A percentile compares a stretch with the other conserved stretches of the same genome.
Conservation (phyloP, 2,113 vertebrate species). For the Casuarius casuarius region DNA sequence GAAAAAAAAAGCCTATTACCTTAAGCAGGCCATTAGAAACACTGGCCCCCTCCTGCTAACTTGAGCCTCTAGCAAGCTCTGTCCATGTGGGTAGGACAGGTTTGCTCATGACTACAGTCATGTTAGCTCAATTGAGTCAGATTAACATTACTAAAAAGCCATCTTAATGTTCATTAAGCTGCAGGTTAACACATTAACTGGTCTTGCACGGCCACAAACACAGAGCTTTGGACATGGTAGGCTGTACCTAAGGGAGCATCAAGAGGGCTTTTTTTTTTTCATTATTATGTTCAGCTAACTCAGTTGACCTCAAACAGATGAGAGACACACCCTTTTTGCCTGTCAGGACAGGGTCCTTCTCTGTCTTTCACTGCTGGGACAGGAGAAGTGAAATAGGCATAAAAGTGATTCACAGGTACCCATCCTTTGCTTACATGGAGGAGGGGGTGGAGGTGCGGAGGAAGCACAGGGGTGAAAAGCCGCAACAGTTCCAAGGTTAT, state of each 20-base stretch:
- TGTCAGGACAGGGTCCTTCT: constrained; percentile 61
- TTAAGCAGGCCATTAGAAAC: neutral
- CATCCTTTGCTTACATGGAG: constrained; percentile 24
- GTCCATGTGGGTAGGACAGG: neutral
- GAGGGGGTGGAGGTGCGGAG: neutral
- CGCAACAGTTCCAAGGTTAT: constrained; percentile 26
- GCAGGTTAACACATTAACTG: constrained; percentile 19
- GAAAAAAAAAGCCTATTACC: neutral
- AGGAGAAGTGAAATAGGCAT: constrained; percentile 28
- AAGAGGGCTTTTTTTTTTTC: neutral
- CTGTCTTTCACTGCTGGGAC: constrained; percentile 33
- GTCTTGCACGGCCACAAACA: neutral
- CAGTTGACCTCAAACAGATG: constrained; percentile 57
- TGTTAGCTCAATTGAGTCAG: constrained; percentile 12
- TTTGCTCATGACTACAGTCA: neutral
- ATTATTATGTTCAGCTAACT: constrained; percentile 54
- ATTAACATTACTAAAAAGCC: constrained; percentile 25
- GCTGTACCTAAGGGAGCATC: constrained; percentile 30
- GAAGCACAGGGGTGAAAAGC: constrained; percentile 34
- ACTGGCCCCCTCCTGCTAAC: neutral
- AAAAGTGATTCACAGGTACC: constrained; percentile 59
- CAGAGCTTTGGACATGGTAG: accelerated
- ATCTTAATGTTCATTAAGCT: constrained; percentile 9
- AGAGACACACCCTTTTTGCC: constrained; percentile 67
- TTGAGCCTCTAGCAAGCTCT: constrained; percentile 14